A percentile compares a stretch with the other conserved stretches of the same genome.
Conservation (phyloP, 2,888 invertebrate species). For the Drosophila mimica region DNA sequence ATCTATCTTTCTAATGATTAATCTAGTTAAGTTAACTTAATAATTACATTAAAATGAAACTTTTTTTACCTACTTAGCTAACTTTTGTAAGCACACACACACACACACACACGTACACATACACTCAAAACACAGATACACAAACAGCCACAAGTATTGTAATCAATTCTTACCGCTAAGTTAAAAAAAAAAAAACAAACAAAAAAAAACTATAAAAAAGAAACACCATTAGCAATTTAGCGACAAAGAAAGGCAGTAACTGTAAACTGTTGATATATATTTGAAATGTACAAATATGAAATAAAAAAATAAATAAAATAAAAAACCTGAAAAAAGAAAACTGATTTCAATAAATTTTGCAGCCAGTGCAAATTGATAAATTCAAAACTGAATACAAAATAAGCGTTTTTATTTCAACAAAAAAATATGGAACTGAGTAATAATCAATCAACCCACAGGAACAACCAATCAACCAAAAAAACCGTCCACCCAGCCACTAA, state of each 20-base stretch:
- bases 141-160: slow-evolving; percentile 50
- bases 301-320: slow-evolving; percentile 26
- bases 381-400: slow-evolving; percentile 71
- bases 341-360: slow-evolving; percentile 71
- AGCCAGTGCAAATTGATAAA: slow-evolving; percentile 65
- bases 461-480: slow-evolving; percentile 18
- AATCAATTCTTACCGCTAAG: slow-evolving; percentile 67
- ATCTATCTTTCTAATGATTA: slow-evolving; percentile 62
- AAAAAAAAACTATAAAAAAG: neutral
- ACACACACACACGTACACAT: slow-evolving; percentile 19
- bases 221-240: slow-evolving; percentile 42
- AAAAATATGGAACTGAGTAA: slow-evolving; percentile 18
- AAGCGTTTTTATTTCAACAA: slow-evolving; percentile 75
- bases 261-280: slow-evolving; percentile 49
- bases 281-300: slow-evolving; percentile 52
- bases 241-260: slow-evolving; percentile 35
- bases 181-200: slow-evolving; percentile 1
- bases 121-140: slow-evolving; percentile 9
- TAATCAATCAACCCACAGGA: slow-evolving; percentile 34
- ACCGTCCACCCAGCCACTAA: slow-evolving; percentile 10
- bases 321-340: slow-evolving; percentile 33
- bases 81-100: slow-evolving; percentile 74
- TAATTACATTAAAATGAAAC: slow-evolving; percentile 36
- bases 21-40: slow-evolving; percentile 67
- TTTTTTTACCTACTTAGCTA: slow-evolving; percentile 51